phyloP scores from a whole-genome alignment of 2,113 vertebrate genomes.

The Pimephales promelas region DNA sequence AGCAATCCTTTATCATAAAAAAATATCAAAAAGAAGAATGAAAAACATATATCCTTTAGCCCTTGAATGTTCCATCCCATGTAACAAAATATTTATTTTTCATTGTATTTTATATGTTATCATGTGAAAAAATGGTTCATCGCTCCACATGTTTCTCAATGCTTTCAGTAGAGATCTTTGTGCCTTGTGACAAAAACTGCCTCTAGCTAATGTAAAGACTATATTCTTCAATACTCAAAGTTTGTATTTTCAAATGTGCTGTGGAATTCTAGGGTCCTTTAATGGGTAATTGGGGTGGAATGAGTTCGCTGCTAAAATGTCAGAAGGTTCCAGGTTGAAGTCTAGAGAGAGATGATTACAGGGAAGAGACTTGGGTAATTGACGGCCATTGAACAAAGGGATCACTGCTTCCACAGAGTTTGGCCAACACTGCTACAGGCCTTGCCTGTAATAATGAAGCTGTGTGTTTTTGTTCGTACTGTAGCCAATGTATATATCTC shows the following conservation, averaged over 20 bases:
- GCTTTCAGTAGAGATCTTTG: not conserved
- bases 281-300: slow-evolving; percentile 34
- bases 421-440: slow-evolving; percentile 25
- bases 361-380: slow-evolving; percentile 26
- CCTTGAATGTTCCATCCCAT: not conserved
- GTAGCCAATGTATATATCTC: not conserved
- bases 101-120: not conserved
- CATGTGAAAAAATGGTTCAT: not conserved
- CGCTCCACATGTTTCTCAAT: not conserved
- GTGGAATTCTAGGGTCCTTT: not conserved
- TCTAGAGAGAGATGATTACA: slow-evolving; percentile 36
- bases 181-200: not conserved
- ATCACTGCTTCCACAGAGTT: slow-evolving; percentile 16
- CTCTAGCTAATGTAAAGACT: not conserved
- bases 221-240: not conserved
- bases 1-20: slow-evolving; percentile 37
- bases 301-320: slow-evolving; percentile 34
- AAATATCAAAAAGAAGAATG: not conserved
- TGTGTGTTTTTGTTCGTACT: not conserved
- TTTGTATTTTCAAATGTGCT: slow-evolving; percentile 10
- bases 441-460: not conserved
- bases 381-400: slow-evolving; percentile 32
- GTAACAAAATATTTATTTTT: not conserved
- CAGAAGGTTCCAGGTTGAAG: slow-evolving; percentile 10
- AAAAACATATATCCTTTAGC: slow-evolving; percentile 18